Evolutionary conservation across 2,113 vertebrate species (phyloP).

Genomic region (Tursiops truncatus): DNA sequence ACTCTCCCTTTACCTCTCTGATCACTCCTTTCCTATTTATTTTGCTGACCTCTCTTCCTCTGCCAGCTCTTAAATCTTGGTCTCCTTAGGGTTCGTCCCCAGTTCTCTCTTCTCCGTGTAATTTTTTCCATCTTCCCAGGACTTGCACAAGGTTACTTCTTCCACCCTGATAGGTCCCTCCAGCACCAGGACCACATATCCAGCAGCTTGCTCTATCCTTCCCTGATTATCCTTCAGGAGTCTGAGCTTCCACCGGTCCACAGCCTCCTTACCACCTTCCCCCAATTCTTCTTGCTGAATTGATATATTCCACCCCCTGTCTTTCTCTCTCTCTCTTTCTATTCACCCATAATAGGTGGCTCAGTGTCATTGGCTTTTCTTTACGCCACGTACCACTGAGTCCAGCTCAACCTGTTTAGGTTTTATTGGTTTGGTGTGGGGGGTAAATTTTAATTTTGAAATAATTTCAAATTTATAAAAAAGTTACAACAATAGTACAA

Average conservation of each 20-base stretch:
- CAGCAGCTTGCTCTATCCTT: neutral
- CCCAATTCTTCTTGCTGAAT: neutral
- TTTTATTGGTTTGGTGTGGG: neutral
- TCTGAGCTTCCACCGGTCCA: neutral
- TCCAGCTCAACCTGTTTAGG: neutral
- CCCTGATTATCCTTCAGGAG: neutral
- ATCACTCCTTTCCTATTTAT: neutral
- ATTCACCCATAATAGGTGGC: neutral
- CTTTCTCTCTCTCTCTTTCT: neutral
- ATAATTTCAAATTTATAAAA: constrained; percentile 33
- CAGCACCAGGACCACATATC: neutral
- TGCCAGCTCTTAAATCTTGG: neutral
- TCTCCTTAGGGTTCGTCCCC: neutral
- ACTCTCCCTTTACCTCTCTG: neutral
- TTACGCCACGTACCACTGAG: neutral
- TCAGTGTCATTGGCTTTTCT: neutral
- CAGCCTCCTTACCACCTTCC: neutral
- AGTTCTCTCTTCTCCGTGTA: neutral
- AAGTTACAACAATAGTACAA: neutral
- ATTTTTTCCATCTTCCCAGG: neutral
- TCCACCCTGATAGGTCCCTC: neutral
- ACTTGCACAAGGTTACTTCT: neutral
- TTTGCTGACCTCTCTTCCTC: neutral
- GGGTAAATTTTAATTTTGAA: neutral
- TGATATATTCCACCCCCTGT: neutral